phyloP scores from a whole-genome alignment of 2,888 invertebrate species.

The Meteorus colon region DNA sequence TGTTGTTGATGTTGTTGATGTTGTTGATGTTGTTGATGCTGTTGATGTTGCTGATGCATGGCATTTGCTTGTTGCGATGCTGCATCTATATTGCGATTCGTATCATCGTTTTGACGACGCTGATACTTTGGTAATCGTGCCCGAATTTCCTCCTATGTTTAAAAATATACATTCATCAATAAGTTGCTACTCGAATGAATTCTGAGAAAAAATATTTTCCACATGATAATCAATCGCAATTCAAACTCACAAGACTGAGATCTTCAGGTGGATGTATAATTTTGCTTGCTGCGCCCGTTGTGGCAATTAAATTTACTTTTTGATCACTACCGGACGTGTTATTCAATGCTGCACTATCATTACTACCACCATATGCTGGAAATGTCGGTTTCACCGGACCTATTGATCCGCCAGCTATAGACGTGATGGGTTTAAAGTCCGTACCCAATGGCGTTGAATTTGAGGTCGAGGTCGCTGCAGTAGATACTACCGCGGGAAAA shows the following conservation, averaged over 20 bases:
- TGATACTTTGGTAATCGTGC: constrained; percentile 83
- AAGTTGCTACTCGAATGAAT: neutral
- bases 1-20: too few species aligned
- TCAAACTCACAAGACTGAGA: constrained; percentile 80
- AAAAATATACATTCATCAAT: neutral
- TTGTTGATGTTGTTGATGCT: constrained; percentile 56
- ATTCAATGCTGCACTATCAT: constrained; percentile 67
- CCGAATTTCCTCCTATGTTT: constrained; percentile 83
- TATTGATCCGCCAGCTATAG: constrained; percentile 71
- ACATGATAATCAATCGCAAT: too few species aligned
- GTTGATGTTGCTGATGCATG: constrained; percentile 62
- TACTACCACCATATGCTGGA: constrained; percentile 81
- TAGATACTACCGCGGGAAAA: constrained; percentile 81
- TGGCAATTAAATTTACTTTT: constrained; percentile 79
- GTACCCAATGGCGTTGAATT: constrained; percentile 76
- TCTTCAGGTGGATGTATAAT: constrained; percentile 96
- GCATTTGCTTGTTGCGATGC: constrained; percentile 56
- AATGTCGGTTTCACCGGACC: constrained; percentile 82
- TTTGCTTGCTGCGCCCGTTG: constrained; percentile 89
- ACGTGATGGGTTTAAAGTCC: constrained; percentile 78
- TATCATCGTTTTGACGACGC: constrained; percentile 72
- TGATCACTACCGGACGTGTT: constrained; percentile 73
- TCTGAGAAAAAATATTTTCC: neutral
- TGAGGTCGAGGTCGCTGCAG: constrained; percentile 75
- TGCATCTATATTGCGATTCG: constrained; percentile 62